Percentiles rank a stretch among this genome's conserved stretches.
These are phyloP conservation scores for Malthinus seriepunctatus DNA, from an alignment of 2,888 invertebrate genomes.

Conservation along the genomic window DNA sequence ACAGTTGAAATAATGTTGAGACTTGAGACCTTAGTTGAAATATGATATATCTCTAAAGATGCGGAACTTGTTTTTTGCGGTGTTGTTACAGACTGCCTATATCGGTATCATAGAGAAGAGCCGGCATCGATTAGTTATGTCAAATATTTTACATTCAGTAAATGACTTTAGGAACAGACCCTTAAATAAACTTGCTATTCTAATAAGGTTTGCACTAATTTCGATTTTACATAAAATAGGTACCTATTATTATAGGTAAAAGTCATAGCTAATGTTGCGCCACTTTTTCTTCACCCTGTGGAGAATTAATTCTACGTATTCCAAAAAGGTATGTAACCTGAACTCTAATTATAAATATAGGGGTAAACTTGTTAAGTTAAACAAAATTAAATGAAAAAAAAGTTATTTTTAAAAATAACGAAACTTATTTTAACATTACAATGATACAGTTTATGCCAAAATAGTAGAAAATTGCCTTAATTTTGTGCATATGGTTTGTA, in stretches of 20 bases:
- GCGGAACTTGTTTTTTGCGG: conserved; percentile 44
- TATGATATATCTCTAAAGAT: conserved; percentile 31
- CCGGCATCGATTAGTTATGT: conserved; percentile 37
- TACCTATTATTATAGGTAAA: too few relatives aligned
- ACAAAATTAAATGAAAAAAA: too few relatives aligned
- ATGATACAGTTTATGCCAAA: conserved; percentile 32
- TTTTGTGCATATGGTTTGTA: conserved; percentile 34
- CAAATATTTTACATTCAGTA: conserved; percentile 22
- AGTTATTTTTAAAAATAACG: too few relatives aligned
- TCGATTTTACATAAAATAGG: too few relatives aligned
- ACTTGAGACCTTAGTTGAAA: conserved; percentile 5
- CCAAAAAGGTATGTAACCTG: too few relatives aligned
- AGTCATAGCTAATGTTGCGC: too few relatives aligned
- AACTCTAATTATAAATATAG: too few relatives aligned
- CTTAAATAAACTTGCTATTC: neutral
- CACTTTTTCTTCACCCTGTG: too few relatives aligned
- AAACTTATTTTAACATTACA: neutral
- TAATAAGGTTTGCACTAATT: too few relatives aligned
- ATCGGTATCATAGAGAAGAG: conserved; percentile 45
- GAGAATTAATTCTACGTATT: too few relatives aligned
- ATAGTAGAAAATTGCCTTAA: conserved; percentile 37
- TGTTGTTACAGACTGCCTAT: conserved; percentile 41
- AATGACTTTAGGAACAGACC: conserved; percentile 30
- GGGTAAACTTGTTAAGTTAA: too few relatives aligned
- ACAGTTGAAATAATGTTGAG: neutral